Evolutionary conservation across 1,140 invertebrate species (phyloP).

Genomic region (Cotesia vestalis): DNA sequence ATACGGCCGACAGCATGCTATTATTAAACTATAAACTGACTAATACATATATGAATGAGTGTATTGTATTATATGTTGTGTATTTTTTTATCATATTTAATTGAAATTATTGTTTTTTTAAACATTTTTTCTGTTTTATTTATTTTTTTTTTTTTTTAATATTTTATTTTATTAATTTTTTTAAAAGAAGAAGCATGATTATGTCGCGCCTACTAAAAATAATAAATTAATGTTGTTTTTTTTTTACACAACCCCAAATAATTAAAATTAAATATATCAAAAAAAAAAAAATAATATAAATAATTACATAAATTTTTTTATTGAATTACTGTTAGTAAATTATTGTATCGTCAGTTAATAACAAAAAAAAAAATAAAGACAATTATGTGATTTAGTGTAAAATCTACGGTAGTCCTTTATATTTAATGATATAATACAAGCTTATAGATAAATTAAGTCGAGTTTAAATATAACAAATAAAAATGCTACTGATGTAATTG

Average conservation of each 20-base stretch:
- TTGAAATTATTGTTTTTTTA: background rate
- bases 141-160: background rate
- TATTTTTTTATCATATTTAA: background rate
- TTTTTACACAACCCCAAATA: background rate
- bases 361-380: slow-evolving; percentile 2
- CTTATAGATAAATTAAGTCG: no score
- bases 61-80: background rate
- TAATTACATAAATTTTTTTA: background rate
- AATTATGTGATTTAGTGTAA: background rate
- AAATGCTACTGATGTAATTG: no score
- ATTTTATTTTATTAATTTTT: background rate
- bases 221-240: background rate
- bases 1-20: background rate
- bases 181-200: background rate
- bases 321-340: no score
- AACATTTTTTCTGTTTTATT: background rate
- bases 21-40: slow-evolving; percentile 4
- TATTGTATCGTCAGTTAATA: no score
- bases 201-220: slow-evolving; percentile 10
- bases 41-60: background rate
- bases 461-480: no score
- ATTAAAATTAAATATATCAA: background rate
- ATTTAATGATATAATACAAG: no score
- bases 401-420: no score
- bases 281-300: background rate